Evolutionary conservation across 2,113 vertebrate species (phyloP), one percentile per base, ranked within the genome.

Genomic region (Struthidea cinerea): DNA sequence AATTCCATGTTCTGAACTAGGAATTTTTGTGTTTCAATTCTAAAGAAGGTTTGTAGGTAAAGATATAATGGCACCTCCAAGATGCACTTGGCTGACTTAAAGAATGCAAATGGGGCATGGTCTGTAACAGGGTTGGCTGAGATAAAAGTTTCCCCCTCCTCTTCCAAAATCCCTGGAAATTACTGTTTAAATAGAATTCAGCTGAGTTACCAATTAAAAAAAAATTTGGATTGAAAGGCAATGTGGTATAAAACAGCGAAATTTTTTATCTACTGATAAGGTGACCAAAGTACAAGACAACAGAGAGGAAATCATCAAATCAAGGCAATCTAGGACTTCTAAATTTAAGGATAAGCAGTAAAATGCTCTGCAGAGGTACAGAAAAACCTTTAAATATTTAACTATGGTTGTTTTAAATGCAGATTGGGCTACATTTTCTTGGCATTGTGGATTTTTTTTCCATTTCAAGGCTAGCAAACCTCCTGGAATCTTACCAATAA

Each of bases 401-500:
- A 97, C 82, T 93, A 64, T 89, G 96, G 90, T 94, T 96, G 97
- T 97, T 98, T 97, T 97, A 96, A 97, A 98, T 97, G 97, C 96
- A 96, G 96, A 97, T 96, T 98, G 95, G 96, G 92, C 97, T 97
- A 92, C 75, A 96, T 77, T 97, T 97, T 97, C 97, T 98, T 98
- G 98, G 97, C 97, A 97, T 95, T 49, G 16, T 74, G 89, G 74
- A 86, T 33, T 97, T 97, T 96, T 79, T 96, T 97, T 96, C 97
- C 97, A 97, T 97, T 98, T 98, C 95, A 97, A 98, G 97, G 97
- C 96, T 98, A 98, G 96, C 96, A 97, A 98, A 97, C 93, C 89
- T 97, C 94, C 91, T 97, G 97, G 97, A 98, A 97, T 97, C 94
- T 96, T 97, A 97, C 97, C 97, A 98, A 97, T 94, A 97, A 80